Evolutionary conservation across 2,797 vertebrate genomes (phyloP).

Genomic region (Lacerta bilineata): DNA sequence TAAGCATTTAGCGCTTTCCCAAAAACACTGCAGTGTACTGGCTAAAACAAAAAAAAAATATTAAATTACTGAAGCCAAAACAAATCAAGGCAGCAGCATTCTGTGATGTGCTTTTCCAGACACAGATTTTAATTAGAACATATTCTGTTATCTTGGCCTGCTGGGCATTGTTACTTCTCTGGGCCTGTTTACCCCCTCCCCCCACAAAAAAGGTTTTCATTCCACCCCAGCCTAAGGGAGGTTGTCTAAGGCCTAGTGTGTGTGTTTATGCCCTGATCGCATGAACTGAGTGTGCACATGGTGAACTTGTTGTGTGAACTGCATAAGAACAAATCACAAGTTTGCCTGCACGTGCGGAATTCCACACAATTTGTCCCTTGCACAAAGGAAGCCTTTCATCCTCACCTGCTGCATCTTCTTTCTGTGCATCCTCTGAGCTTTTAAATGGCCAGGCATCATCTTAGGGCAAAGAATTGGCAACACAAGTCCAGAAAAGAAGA

Average conservation of each 20-base stretch:
- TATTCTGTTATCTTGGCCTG: conserved; percentile 20
- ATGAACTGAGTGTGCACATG: not conserved
- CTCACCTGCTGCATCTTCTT: not conserved
- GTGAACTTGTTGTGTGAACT: not conserved
- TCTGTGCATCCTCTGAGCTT: not conserved
- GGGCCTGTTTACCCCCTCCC: not conserved
- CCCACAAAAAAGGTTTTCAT: conserved; percentile 7
- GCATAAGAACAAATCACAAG: not conserved
- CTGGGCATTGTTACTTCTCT: conserved; percentile 33
- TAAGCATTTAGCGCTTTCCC: not conserved
- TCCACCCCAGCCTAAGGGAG: not conserved
- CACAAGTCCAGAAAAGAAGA: not conserved
- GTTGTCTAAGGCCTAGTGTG: not conserved
- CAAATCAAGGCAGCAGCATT: conserved; percentile 8
- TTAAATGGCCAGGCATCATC: not conserved
- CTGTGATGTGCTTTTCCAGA: conserved; percentile 31
- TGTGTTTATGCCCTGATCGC: not conserved
- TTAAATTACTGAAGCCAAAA: conserved; percentile 1
- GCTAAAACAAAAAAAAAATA: conserved; percentile 11
- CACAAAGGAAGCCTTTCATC: not conserved
- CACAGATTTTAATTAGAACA: conserved; percentile 38
- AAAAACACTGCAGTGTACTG: not conserved
- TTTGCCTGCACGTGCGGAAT: not conserved
- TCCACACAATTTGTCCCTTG: not conserved
- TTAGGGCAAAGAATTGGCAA: not conserved